Base-by-base conservation (phyloP, 2,797 vertebrate genomes). In the Odontamblyopus lacepedii region DNA sequence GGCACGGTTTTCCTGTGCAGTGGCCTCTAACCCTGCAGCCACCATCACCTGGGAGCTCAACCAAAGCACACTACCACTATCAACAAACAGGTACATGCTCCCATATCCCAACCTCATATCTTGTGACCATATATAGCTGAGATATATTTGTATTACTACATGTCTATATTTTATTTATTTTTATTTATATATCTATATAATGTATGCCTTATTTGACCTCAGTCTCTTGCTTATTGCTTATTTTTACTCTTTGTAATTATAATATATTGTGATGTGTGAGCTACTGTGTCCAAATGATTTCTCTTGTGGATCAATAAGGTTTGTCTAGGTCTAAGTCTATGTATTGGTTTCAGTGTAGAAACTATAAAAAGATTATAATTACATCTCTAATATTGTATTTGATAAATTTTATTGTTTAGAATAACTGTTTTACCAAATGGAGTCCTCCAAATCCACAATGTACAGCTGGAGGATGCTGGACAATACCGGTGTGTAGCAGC, bases 31-130 rank as follows among this genome's bases (percentile, higher is more conserved):
- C 67, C 96, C 97, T 83, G 90, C 95, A 69, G 95, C 96, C 51
- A 82, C 94, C 77, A 95, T 99, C 90, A 97, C 95, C n/a, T 99
- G 98, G 98, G 97, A 99, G 85, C 86, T 96, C 67, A 97, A 99
- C 88, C 94, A 96, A 85, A 98, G 94, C 75, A 72, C 90, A 61
- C 82, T 99, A 16, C 95, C 95, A 19, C 71, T 94, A 65, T 89
- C 92, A 59, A 87, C 91, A 68, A 95, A 98, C 84, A 97, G 97
- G 97, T 99, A 92, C 27, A 13, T 18, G 9, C 69, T 63, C 7
- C 62, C 19, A 6, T 53, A 8, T 26, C 11, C 23, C 8, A 23
- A 56, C 26, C 18, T 15, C 12, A 59, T 15, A 29, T 29, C 57
- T 29, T 29, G 57, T 29, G 23, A 57, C 9, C 2, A 13, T 57